A percentile compares a stretch with the other conserved stretches of the same genome.
Evolutionary conservation across 2,888 invertebrate species (phyloP).

Genomic region (Sclerodermus sp.): DNA sequence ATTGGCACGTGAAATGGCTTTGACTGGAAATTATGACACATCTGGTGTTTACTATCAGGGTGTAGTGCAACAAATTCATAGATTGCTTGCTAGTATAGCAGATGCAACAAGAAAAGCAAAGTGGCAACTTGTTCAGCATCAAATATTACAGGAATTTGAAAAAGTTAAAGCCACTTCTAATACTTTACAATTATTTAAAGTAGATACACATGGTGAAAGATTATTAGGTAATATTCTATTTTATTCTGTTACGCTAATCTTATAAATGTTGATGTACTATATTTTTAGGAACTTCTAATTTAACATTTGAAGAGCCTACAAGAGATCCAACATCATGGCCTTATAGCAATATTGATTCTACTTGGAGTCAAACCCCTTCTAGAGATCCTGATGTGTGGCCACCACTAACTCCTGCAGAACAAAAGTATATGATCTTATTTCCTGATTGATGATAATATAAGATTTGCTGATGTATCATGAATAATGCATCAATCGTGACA

Average conservation of each 20-base stretch:
- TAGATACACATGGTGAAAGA: constrained; percentile 65
- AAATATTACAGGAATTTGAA: constrained; percentile 86
- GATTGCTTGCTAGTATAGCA: constrained; percentile 76
- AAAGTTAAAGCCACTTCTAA: constrained; percentile 82
- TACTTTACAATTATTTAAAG: constrained; percentile 75
- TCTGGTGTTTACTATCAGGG: constrained; percentile 93
- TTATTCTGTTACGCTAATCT: background rate
- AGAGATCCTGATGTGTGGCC: constrained; percentile 88
- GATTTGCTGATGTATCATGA: background rate
- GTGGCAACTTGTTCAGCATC: constrained; percentile 90
- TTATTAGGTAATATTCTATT: constrained; percentile 43
- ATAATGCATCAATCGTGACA: background rate
- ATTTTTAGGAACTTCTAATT: constrained; percentile 47
- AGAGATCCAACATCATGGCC: constrained; percentile 81
- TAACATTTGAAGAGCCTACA: constrained; percentile 65
- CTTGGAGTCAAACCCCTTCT: constrained; percentile 59
- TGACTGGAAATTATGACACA: constrained; percentile 94
- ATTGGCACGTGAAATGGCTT: constrained; percentile 90
- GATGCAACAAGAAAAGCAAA: constrained; percentile 82
- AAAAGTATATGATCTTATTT: constrained; percentile 61
- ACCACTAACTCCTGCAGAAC: constrained; percentile 76
- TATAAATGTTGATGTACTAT: background rate
- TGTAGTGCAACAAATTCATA: constrained; percentile 87
- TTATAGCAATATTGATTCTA: constrained; percentile 62
- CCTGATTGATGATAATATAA: constrained; percentile 18